Evolutionary conservation across 1,140 invertebrate genomes (phyloP).

Genomic region (Aphelinus certus): DNA sequence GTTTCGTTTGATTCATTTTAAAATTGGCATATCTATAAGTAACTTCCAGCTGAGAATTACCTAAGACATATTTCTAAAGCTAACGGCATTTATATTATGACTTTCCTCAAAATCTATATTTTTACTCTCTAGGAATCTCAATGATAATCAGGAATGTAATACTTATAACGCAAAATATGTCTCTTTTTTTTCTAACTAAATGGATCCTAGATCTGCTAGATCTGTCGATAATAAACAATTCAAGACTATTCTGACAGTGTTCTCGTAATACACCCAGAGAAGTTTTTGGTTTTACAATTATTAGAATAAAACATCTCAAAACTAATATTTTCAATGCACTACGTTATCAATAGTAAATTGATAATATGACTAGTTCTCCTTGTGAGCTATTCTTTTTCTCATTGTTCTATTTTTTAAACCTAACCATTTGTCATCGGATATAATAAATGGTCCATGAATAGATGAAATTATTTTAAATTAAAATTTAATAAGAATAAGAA

Average conservation of each 20-base stretch:
- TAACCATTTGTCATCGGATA: too few relatives aligned
- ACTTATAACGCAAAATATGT: constrained; percentile 47
- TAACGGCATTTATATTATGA: constrained; percentile 57
- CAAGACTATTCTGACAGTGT: constrained; percentile 32
- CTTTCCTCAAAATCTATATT: constrained; percentile 55
- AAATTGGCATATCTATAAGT: background rate
- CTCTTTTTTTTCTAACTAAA: constrained; percentile 57
- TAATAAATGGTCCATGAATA: background rate
- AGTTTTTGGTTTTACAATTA: too few relatives aligned
- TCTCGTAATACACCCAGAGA: constrained; percentile 25
- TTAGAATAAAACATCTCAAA: too few relatives aligned
- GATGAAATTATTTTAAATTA: constrained; percentile 21
- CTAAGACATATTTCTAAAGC: constrained; percentile 61
- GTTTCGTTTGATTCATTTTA: too few relatives aligned
- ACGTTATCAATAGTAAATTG: too few relatives aligned
- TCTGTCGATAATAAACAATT: constrained; percentile 30
- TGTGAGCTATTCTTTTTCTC: too few relatives aligned
- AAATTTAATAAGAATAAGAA: background rate
- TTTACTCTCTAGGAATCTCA: constrained; percentile 55
- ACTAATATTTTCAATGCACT: too few relatives aligned
- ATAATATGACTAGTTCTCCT: too few relatives aligned
- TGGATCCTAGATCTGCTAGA: constrained; percentile 62
- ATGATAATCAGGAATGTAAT: constrained; percentile 57
- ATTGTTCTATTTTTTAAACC: too few relatives aligned
- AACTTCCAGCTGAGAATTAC: constrained; percentile 59